Evolutionary conservation across 2,113 vertebrate species (phyloP), one percentile per base, ranked within the genome.

Genomic region (Chascanopsetta lugubris): DNA sequence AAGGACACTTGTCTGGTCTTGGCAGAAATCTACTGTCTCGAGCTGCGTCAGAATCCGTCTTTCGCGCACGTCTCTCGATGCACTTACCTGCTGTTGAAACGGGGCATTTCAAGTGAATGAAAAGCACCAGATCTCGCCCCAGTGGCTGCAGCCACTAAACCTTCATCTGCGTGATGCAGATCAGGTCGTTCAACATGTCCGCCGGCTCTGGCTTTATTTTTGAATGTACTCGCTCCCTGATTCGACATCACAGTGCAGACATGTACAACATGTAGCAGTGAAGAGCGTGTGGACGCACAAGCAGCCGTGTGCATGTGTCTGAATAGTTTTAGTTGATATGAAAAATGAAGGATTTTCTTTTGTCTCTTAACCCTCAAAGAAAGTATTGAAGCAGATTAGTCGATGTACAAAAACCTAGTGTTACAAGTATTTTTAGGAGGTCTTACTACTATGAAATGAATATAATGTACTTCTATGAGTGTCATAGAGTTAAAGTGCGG

Each of bases 401-500:
- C 72, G 79, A 79, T 32, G 36, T 82, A 64, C 62, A 61, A 62
- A 80, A 67, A 75, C n/a, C 26, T 72, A 70, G 72, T 72, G 64
- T 77, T 78, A 43, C 59, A 78, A n/a, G 77, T 65, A 72, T 89
- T 86, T 88, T 75, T 87, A 77, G 15, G 77, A 79, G 38, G 55
- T 81, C 78, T 75, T 85, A 75, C 71, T 69, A 80, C 49, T 82
- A 86, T 87, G 70, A 77, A 78, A 83, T 80, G 75, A 75, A 80
- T 73, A 77, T 69, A 57, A 79, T 64, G 59, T 86, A 53, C 75
- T 84, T 77, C 36, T 77, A 73, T 80, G 56, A 75, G 70, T 85
- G 80, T 90, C 65, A 68, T 69, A 50, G 78, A 85, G 45, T 85
- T 84, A 80, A 72, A 72, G 77, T 87, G 80, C 76, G 75, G 84